Base-by-base conservation (phyloP, 2,888 invertebrate genomes). In the Frankliniella intonsa region DNA sequence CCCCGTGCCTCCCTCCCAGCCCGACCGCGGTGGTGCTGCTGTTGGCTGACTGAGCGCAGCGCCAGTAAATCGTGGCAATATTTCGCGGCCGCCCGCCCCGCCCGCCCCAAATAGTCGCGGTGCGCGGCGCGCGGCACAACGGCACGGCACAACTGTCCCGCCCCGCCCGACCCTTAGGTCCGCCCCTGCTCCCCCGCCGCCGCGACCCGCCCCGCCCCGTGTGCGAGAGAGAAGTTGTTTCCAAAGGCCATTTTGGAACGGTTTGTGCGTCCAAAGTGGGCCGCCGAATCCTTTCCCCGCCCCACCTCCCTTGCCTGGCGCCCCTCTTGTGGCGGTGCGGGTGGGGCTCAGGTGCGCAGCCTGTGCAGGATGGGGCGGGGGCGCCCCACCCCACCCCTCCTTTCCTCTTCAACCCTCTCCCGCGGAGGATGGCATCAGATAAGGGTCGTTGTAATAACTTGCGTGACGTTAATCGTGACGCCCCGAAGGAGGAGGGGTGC, bases 21-120 rank as follows among this genome's bases (percentile, higher is more conserved):
- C 38, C 38, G n/a, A n/a, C n/a, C 14, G 55, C 55, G 55, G 55
- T 14, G 55, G 69, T 8, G n/a, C n/a, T n/a, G n/a, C n/a, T n/a
- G 22, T 76, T 25, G 69, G 25, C 69, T 76, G 69, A 76, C n/a
- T 11, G 69, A 69, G 22, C 12, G 69, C 69, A 22, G 17, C 62
- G 38, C 38, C 55, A 76, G 22, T 76, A 76, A 76, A 76, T 76
- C 69, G 22, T 76, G 69, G 69, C 69, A 76, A 76, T 76, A 76
- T 76, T 76, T 76, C 25, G 69, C 25, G 69, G 25, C 38, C 38
- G 38, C 38, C 55, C 14, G 55, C 17, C 12, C 38, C 38, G 38
- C 38, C 38, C 38, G 3, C 3, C 38, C 38, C 38, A 2, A 2
- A 38, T 38, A 38, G 38, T 38, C 38, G 38, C 55, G 55, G 55